Evolutionary conservation across 37 sponge, comb jelly and placozoan species (phyloP).

Genomic region (Theonella swinhoei): DNA sequence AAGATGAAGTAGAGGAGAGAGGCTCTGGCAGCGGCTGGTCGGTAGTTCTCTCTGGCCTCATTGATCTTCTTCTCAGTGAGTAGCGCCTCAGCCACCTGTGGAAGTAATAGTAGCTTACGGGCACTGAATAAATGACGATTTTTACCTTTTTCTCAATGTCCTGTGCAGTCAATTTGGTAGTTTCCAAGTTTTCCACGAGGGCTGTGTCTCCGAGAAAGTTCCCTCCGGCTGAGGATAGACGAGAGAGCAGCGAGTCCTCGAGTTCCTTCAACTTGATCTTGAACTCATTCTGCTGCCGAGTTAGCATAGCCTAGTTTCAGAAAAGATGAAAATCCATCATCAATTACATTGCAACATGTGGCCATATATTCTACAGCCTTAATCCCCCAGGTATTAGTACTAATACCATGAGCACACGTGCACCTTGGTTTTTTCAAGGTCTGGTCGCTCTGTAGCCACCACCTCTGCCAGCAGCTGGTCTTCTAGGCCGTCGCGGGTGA

Average conservation of each 20-base stretch:
- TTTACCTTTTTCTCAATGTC: constrained; percentile 85
- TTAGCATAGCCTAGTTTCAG: constrained; percentile 74
- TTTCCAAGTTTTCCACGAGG: constrained; percentile 97
- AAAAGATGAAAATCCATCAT: background rate
- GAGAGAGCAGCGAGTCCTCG: constrained; percentile 90
- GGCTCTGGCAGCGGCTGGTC: constrained; percentile 95
- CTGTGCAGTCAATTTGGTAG: constrained; percentile 95
- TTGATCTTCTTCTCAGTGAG: constrained; percentile 96
- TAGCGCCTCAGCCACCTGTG: constrained; percentile 76
- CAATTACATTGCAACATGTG: background rate
- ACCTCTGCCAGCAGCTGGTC: constrained; percentile 99
- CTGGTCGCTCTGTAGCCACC: constrained; percentile 96
- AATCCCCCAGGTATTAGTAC: no score
- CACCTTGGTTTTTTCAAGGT: constrained; percentile 87
- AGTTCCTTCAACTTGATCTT: constrained; percentile 98
- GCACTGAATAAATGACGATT: background rate
- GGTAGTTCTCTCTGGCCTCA: constrained; percentile 92
- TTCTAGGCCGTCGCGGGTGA: constrained; percentile 96
- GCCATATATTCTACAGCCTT: no score
- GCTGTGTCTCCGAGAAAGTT: constrained; percentile 96
- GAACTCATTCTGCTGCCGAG: constrained; percentile 96
- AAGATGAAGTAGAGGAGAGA: constrained; percentile 98
- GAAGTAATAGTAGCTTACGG: background rate
- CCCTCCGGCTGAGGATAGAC: constrained; percentile 97
- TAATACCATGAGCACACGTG: no score